Percentiles rank a stretch among this genome's conserved stretches.
Evolutionary conservation across 2,888 invertebrate species (phyloP).

Genomic region (Masnerella sp.): DNA sequence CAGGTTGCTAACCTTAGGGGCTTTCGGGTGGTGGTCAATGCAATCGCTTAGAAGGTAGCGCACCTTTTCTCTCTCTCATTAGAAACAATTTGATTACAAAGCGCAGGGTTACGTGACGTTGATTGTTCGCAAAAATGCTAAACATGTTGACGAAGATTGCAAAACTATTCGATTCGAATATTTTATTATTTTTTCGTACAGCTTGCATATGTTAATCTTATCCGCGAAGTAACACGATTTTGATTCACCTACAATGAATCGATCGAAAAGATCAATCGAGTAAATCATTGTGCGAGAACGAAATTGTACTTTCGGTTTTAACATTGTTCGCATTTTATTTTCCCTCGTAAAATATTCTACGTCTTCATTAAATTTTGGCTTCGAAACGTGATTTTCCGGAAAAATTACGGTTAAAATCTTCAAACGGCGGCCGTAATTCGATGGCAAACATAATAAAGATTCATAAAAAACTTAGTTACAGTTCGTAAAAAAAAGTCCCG

Average conservation of each 20-base stretch:
- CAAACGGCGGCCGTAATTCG: not conserved
- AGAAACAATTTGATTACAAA: constrained; percentile 60
- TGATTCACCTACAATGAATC: no score
- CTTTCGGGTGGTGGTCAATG: constrained; percentile 39
- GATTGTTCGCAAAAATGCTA: constrained; percentile 55
- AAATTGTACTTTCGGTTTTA: no score
- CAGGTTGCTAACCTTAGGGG: constrained; percentile 56
- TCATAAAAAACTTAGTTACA: constrained; percentile 17
- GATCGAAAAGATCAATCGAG: no score
- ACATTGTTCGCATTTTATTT: no score
- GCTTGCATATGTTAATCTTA: no score
- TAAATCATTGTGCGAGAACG: no score
- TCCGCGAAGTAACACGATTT: no score
- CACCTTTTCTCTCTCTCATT: constrained; percentile 59
- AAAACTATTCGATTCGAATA: constrained; percentile 24
- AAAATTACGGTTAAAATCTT: constrained; percentile 4
- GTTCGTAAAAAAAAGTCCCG: constrained; percentile 23
- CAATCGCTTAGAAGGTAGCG: constrained; percentile 55
- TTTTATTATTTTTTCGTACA: no score
- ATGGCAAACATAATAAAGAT: constrained; percentile 26
- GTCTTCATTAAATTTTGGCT: no score
- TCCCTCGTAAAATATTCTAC: no score
- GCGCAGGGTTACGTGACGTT: constrained; percentile 51
- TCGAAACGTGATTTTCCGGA: constrained; percentile 6
- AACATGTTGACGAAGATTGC: constrained; percentile 33